phyloP scores from a whole-genome alignment of 2,888 invertebrate genomes.

The Tiphia femorata region DNA sequence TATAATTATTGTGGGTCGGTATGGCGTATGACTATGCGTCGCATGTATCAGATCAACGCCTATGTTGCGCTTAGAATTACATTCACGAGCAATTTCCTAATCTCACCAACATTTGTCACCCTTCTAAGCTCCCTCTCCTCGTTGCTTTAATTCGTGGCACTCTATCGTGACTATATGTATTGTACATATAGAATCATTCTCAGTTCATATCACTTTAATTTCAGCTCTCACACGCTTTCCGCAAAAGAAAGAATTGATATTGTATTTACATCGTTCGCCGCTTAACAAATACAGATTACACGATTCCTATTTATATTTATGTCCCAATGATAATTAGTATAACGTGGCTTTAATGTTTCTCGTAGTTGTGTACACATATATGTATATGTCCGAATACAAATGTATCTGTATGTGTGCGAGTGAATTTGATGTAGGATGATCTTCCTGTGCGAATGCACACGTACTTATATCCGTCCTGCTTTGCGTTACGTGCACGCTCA shows the following conservation, averaged over 20 bases:
- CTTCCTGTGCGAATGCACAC: constrained; percentile 12
- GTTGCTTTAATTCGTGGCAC: too few species aligned
- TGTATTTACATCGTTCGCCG: constrained; percentile 65
- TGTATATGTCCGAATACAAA: constrained; percentile 12
- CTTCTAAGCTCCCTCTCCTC: too few species aligned
- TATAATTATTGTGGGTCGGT: constrained; percentile 64
- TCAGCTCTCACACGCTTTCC: constrained; percentile 20
- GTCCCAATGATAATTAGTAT: constrained; percentile 56
- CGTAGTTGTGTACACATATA: constrained; percentile 28
- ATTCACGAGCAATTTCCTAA: too few species aligned
- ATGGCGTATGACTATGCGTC: constrained; percentile 54
- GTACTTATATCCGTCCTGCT: neutral
- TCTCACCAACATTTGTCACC: too few species aligned
- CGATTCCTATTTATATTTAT: constrained; percentile 61
- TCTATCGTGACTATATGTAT: too few species aligned
- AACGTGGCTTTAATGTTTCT: constrained; percentile 37
- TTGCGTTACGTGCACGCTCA: too few species aligned
- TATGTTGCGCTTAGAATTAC: too few species aligned
- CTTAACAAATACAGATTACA: constrained; percentile 59
- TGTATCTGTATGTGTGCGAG: constrained; percentile 14
- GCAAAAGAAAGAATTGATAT: constrained; percentile 27
- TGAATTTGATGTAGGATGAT: too few species aligned
- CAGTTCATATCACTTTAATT: too few species aligned
- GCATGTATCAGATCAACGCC: too few species aligned
- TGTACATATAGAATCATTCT: too few species aligned